Evolutionary conservation across 1,140 invertebrate genomes (phyloP), one percentile per base, ranked within the genome.

Genomic region (Platorchestia sp.): DNA sequence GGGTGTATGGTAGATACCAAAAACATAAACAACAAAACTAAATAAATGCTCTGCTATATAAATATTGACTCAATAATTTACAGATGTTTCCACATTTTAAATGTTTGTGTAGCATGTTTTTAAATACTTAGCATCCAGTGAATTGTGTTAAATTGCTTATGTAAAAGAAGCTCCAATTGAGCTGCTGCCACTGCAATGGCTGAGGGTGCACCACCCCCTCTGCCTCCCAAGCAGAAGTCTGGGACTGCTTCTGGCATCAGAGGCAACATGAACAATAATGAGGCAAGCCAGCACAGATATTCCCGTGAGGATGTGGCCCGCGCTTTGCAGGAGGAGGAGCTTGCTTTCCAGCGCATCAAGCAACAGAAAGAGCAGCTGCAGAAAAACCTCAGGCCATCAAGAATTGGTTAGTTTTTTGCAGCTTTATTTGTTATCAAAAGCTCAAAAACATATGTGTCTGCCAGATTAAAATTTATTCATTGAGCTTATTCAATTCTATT

Each of bases 171-270:
- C 27, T 51, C 7, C 19, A 19, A 22, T 75, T 10, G 59, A 75
- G 59, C 27, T 14, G 59, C 27, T 14, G 59, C 59, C 36, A 10
- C 44, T 45, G 45, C 43, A 93, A 95, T 95, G 95, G 95, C 86
- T 43, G 95, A 95, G 87, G 95, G 89, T n/a, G 86, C 36, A 7
- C 95, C 95, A 90, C 95, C 95, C n/a, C 95, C 95, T 27, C 45
- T 95, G 95, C 95, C 95, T 43, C 95, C 95, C 10, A 95, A 95
- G 45, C 91, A 93, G 44, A 93, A 93, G 45, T n/a, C 41, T 19
- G 91, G 91, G 40, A 19, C 43, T 6, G 3, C 44, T 47, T 45
- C 91, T 47, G 40, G 43, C 10, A 0, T n/a, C 91, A 93, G 91
- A 41, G 7, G 36, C 43, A 93, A 14, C 40, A 36, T 93, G 91